These are phyloP conservation scores for Cantharis flavilabris DNA, from an alignment of 2,888 invertebrate genomes.

Conservation along the genomic window DNA sequence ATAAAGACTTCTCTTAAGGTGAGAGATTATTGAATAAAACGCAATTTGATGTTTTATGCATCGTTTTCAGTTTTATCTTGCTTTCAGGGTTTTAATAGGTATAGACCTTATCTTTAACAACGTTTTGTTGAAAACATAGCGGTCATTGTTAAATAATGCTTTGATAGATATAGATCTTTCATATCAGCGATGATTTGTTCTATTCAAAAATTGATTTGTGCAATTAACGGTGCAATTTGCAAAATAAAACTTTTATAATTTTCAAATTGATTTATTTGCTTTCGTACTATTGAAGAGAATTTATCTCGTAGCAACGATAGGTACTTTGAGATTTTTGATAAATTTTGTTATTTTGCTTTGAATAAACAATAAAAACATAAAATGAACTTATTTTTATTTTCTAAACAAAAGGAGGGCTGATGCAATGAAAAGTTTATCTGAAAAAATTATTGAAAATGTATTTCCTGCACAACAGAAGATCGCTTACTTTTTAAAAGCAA, in stretches of 20 bases:
- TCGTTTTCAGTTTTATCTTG: background rate
- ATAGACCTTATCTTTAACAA: background rate
- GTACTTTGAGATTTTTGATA: background rate
- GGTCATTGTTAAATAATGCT: background rate
- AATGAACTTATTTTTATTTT: background rate
- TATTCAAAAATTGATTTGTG: background rate
- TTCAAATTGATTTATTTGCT: background rate
- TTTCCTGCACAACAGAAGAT: constrained; percentile 1
- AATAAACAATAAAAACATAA: background rate
- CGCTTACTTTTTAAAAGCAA: background rate
- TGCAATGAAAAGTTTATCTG: background rate
- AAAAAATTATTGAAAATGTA: constrained; percentile 1
- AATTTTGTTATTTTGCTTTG: background rate
- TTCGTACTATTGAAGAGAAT: background rate
- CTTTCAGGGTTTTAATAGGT: background rate
- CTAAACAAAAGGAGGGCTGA: background rate
- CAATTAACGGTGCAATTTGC: background rate
- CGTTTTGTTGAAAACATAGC: background rate
- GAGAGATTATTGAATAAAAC: background rate
- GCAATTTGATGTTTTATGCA: background rate
- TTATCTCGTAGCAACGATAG: background rate
- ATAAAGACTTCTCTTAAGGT: background rate
- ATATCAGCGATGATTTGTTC: background rate
- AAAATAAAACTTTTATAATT: background rate
- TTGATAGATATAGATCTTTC: background rate